Base-by-base conservation (phyloP, 1,140 invertebrate species). In the Tetramorium simillimum region DNA sequence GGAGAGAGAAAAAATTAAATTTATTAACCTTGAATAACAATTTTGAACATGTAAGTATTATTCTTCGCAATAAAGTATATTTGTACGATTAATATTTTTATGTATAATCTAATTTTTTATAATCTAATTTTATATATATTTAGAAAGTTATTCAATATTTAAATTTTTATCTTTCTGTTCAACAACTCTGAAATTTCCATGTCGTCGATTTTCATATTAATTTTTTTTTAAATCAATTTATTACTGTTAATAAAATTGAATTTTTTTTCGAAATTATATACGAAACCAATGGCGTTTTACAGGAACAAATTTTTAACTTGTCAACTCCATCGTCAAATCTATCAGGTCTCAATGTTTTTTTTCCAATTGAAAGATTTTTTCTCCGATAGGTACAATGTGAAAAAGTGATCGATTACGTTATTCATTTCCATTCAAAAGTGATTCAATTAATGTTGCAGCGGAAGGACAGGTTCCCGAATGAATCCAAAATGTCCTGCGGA, bases 371-470 rank as follows among this genome's bases (percentile, higher is more conserved):
- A 56, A 72, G 16, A 51, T 28, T 51, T 16, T 53, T 40, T 10
- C 33, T 24, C 6, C 18, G 37, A 60, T 24, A 37, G 43, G 6
- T 3, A 46, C 51, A 63, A 76, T 12, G 24, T 46, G 10, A 3
- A 51, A 65, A 37, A 37, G 3, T 7, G n/a, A n/a, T 21, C 46
- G 1, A 70, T 81, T 53, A 40, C n/a, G n/a, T 67, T 70, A 70
- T 58, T 81, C 24, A 81, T 21, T 70, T 43, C 21, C 49, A 24
- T 81, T 73, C 3, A 40, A 24, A 75, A 73, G n/a, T 40, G 40
- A 60, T 62, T 84, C 24, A 37, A 72, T 60, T 46, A 46, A 60
- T 4, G 1, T 84, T 49, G 24, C 24, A 24, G 16, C 40, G 56
- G 24, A 84, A 49, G 56, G 40, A 75, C 60, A 73, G 3, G 33